Evolutionary conservation across 2,113 vertebrate genomes (phyloP), one percentile per base, ranked within the genome.

Genomic region (Mormyrus lacerda): DNA sequence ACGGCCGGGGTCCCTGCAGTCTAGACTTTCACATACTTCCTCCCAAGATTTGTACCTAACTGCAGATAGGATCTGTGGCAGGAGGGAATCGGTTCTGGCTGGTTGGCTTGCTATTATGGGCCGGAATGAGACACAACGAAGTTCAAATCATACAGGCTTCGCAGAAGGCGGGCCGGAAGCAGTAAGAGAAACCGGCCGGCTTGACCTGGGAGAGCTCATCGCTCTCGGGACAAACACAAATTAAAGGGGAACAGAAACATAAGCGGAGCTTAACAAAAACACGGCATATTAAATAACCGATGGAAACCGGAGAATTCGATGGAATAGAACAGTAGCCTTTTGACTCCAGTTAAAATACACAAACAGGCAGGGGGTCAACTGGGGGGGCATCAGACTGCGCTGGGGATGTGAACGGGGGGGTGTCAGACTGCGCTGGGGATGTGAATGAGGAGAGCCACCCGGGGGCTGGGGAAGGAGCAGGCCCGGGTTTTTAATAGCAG

Each of bases 21-120:
- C 48, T 87, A 87, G 48, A 87, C 48, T 31, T 87, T 87, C 85
- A 53, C 85, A 53, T 87, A 87, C 85, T 21, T 87, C 85, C 50
- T n/a, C 48, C 48, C 19, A 27, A 55, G 39, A 53, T 50, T 53
- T 87, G 85, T 39, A 19, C 50, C 85, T 53, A 31, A 50, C 85
- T 87, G 85, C 4, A 87, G 85, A 87, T 87, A 87, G 85, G 48
- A 87, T 87, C 85, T 55, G 85, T 35, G 31, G 48, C 85, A 55
- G 85, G 27, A 87, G 50, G 83, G 47, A 48, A 85, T 85, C 44
- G 21, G 83, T 85, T 50, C 83, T 27, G 83, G 44, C n/a, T 85
- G 83, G 42, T 48, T 31, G 83, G 45, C n/a, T 85, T 85, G 44
- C 45, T 47, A 48, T 85, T 47, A 85, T 27, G 83, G 19, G 21